Percentiles rank a stretch among this genome's conserved stretches.
phyloP scores from a whole-genome alignment of 2,888 invertebrate genomes.

The Drosophila mimetica region DNA sequence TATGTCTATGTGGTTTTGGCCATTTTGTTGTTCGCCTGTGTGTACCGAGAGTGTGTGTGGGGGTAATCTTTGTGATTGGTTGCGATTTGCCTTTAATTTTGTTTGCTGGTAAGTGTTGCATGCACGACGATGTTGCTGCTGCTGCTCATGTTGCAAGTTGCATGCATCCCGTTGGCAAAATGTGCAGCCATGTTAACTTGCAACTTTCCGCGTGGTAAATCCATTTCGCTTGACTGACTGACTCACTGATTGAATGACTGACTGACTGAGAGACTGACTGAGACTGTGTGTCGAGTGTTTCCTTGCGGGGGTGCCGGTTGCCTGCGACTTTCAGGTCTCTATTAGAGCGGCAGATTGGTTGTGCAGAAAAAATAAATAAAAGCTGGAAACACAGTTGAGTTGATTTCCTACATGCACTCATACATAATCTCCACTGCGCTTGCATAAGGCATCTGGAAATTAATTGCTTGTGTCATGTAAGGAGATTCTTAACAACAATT shows the following conservation, averaged over 20 bases:
- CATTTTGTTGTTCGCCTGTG: constrained; percentile 42
- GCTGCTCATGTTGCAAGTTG: constrained; percentile 23
- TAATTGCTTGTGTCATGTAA: constrained; percentile 71
- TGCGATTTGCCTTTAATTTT: constrained; percentile 78
- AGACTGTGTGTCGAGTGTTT: constrained; percentile 32
- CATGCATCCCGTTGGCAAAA: constrained; percentile 75
- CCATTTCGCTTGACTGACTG: constrained; percentile 32
- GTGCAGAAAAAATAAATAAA: constrained; percentile 24
- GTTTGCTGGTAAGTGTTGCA: constrained; percentile 70
- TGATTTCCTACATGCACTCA: constrained; percentile 13
- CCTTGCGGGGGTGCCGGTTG: constrained; percentile 72
- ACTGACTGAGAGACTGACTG: constrained; percentile 22
- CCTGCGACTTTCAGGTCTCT: constrained; percentile 67
- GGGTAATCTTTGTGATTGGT: constrained; percentile 78
- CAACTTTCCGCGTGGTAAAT: constrained; percentile 43
- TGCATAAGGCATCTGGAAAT: constrained; percentile 59
- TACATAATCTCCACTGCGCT: constrained; percentile 15
- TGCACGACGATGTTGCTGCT: constrained; percentile 57
- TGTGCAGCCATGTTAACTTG: constrained; percentile 59
- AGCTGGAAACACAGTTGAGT: constrained; percentile 58
- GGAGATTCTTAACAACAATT: constrained; percentile 41
- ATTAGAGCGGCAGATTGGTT: constrained; percentile 54
- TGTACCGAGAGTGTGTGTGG: constrained; percentile 44
- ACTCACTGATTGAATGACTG: constrained; percentile 36
- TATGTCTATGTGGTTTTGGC: constrained; percentile 13